Conservation (phyloP, 2,113 vertebrate species). For the zebrafish (Danio rerio) region GRCz12tu NC_133176.1:2716001-2716500, state of each 20-base stretch:
- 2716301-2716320: conserved; percentile 80
- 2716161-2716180: conserved; percentile 67
- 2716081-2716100: conserved; percentile 88
- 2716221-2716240: conserved; percentile 79
- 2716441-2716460: no score
- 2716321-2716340: conserved; percentile 83
- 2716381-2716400: conserved; percentile 74
- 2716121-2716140: conserved; percentile 78
- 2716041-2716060: conserved; percentile 74
- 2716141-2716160: conserved; percentile 79
- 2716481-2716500: no score
- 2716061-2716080: conserved; percentile 78
- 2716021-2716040: conserved; percentile 51
- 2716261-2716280: conserved; percentile 82
- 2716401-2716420: conserved; percentile 84
- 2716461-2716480: no score
- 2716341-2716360: conserved; percentile 83
- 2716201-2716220: conserved; percentile 78
- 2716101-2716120: conserved; percentile 81
- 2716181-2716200: conserved; percentile 80
- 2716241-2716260: conserved; percentile 71
- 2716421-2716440: conserved; percentile 84
- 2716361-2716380: conserved; percentile 79
- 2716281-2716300: conserved; percentile 84
- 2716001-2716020: neutral